A percentile compares a stretch with the other conserved stretches of the same genome.
phyloP scores from a whole-genome alignment of 2,888 invertebrate species.

The Plusia festucae region DNA sequence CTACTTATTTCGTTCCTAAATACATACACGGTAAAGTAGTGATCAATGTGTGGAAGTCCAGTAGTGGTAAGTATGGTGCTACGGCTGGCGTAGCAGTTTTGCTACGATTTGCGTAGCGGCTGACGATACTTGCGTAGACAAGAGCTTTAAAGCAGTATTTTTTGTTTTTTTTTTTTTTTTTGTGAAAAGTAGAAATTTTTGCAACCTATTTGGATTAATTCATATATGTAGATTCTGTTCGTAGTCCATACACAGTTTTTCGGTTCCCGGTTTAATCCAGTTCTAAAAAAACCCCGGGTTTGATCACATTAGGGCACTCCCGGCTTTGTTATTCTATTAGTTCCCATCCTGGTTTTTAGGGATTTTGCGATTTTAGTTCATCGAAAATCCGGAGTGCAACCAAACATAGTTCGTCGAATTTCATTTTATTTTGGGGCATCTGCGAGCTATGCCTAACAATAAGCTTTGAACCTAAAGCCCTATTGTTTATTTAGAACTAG shows the following conservation, averaged over 20 bases:
- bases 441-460: conserved; percentile 24
- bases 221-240: background rate
- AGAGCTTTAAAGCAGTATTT: background rate
- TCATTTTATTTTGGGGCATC: conserved; percentile 32
- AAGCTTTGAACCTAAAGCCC: conserved; percentile 9
- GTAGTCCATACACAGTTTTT: background rate
- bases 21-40: too few species aligned
- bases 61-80: too few species aligned
- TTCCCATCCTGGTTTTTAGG: conserved; percentile 33
- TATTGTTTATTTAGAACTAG: too few species aligned
- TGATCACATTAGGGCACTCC: conserved; percentile 11
- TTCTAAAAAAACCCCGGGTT: background rate
- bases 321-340: conserved; percentile 46
- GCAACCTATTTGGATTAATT: too few species aligned
- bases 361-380: conserved; percentile 41
- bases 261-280: background rate
- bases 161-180: background rate
- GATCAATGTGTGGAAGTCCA: too few species aligned
- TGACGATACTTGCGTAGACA: background rate
- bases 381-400: conserved; percentile 32
- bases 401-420: conserved; percentile 26
- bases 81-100: background rate
- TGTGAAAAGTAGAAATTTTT: background rate
- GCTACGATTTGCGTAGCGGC: background rate
- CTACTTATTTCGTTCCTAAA: too few species aligned